Evolutionary conservation across 2,797 vertebrate species (phyloP).

Genomic region (Mormyrops boulengeri): DNA sequence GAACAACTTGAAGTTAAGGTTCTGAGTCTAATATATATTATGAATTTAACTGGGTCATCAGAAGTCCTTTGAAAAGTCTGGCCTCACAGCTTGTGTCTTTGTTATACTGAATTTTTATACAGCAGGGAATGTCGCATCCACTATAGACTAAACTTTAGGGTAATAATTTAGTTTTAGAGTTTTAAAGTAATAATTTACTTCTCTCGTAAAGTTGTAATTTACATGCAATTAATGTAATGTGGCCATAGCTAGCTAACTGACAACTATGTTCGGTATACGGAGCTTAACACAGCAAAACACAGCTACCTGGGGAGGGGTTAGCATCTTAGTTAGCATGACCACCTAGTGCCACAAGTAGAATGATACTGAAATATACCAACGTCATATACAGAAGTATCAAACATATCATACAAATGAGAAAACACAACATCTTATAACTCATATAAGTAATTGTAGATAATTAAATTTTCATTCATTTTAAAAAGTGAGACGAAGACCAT

Average conservation of each 20-base stretch:
- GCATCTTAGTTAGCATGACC: neutral
- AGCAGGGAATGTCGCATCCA: neutral
- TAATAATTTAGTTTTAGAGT: neutral
- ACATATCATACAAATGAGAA: constrained; percentile 11
- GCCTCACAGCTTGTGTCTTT: neutral
- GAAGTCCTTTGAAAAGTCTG: neutral
- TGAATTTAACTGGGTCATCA: neutral
- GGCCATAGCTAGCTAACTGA: neutral
- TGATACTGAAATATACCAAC: neutral
- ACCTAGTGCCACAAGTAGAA: neutral
- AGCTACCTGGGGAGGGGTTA: neutral
- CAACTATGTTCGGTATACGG: neutral
- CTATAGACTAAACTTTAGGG: neutral
- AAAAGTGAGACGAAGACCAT: constrained; percentile 27
- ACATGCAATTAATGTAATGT: neutral
- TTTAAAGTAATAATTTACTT: neutral
- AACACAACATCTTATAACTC: constrained; percentile 37
- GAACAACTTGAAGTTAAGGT: neutral
- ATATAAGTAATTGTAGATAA: constrained; percentile 49
- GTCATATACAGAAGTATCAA: neutral
- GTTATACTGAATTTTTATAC: neutral
- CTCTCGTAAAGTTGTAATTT: neutral
- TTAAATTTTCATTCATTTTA: constrained; percentile 45
- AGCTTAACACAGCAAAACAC: neutral
- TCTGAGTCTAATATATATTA: neutral